Percentiles rank a stretch among this genome's conserved stretches.
Evolutionary conservation across 2,888 invertebrate species (phyloP).

Genomic region (Zeuzera pyrina): DNA sequence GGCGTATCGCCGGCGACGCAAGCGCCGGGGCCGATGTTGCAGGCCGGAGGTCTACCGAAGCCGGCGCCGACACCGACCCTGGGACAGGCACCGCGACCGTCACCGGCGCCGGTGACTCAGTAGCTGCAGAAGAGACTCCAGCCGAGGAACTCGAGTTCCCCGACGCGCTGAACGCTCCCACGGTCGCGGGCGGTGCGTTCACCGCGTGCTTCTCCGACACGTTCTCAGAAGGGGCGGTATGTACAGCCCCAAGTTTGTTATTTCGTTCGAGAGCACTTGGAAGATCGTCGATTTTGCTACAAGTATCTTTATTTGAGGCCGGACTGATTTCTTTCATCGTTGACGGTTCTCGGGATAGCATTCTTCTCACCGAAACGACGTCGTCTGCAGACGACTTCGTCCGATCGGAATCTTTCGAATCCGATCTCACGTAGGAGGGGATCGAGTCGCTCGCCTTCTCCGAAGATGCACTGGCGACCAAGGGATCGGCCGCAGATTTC

Average conservation of each 20-base stretch:
- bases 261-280: constrained; percentile 22
- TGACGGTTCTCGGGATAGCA: constrained; percentile 28
- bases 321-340: constrained; percentile 36
- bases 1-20: constrained; percentile 6
- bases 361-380: constrained; percentile 23
- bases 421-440: constrained; percentile 7
- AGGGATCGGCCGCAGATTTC: constrained; percentile 1
- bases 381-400: constrained; percentile 29
- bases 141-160: no score
- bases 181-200: background rate
- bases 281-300: constrained; percentile 32
- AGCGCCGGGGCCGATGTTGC: constrained; percentile 9
- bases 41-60: constrained; percentile 7
- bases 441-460: constrained; percentile 26
- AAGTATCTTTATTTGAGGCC: constrained; percentile 34
- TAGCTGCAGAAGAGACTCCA: constrained; percentile 8
- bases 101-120: constrained; percentile 11
- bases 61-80: constrained; percentile 12
- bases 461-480: constrained; percentile 5
- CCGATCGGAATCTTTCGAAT: constrained; percentile 28
- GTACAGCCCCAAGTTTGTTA: no score
- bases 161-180: no score
- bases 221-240: background rate
- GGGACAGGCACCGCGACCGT: constrained; percentile 7
- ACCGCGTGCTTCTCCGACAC: background rate